A percentile compares a stretch with the other conserved stretches of the same genome.
Evolutionary conservation across 2,888 invertebrate genomes (phyloP).

Genomic region (Drosophila antonietae): DNA sequence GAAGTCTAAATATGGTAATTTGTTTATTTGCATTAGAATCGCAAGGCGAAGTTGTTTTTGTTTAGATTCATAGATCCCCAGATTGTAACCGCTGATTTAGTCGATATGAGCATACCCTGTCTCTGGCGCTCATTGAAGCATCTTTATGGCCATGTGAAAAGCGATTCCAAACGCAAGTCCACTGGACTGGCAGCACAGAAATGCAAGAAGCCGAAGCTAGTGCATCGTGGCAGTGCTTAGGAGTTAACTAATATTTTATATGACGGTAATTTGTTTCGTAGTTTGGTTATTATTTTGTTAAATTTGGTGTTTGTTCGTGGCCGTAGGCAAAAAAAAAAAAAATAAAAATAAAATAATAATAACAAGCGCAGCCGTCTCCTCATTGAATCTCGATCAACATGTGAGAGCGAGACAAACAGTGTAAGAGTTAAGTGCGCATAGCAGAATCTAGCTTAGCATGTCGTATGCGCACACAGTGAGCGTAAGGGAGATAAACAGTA

Average conservation of each 20-base stretch:
- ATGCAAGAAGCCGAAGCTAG: neutral
- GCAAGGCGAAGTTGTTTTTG: slow-evolving; percentile 21
- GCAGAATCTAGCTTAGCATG: neutral
- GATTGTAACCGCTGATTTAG: slow-evolving; percentile 1
- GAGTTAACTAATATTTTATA: neutral
- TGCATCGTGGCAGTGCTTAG: neutral
- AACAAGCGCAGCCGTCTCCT: neutral
- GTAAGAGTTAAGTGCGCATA: neutral
- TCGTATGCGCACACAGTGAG: neutral
- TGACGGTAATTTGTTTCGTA: neutral
- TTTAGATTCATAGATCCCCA: slow-evolving; percentile 1
- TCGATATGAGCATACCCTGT: slow-evolving; percentile 20
- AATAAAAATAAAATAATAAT: neutral
- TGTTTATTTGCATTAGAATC: slow-evolving; percentile 2
- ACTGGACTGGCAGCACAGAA: neutral
- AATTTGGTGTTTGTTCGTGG: slow-evolving; percentile 5
- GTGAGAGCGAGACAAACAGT: neutral
- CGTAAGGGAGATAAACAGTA: neutral
- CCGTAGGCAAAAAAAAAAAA: neutral
- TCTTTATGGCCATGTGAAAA: slow-evolving; percentile 12
- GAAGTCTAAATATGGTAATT: neutral
- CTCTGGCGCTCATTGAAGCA: slow-evolving; percentile 29
- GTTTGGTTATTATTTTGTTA: neutral
- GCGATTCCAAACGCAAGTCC: neutral
- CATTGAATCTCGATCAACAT: neutral